Conservation (phyloP, 2,797 vertebrate species). For the Tokudaia tokunoshimensis region DNA sequence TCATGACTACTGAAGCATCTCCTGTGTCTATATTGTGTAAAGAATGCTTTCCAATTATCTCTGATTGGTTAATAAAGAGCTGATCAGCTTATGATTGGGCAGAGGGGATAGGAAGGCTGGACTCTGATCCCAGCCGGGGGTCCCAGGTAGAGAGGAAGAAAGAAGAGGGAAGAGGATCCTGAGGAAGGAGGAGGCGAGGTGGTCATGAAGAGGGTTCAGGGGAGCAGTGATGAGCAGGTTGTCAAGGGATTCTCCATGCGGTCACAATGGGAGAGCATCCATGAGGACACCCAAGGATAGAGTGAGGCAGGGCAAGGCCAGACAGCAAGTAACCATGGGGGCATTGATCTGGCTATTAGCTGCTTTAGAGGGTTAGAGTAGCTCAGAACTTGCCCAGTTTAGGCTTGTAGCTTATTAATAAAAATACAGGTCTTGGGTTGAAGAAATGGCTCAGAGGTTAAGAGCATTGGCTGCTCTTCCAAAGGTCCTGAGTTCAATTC, state of each 20-base stretch:
- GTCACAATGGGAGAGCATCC: too few relatives aligned
- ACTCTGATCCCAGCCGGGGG: neutral
- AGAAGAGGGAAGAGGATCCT: too few relatives aligned
- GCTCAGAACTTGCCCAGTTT: neutral
- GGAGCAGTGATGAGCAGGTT: too few relatives aligned
- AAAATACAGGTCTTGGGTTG: neutral
- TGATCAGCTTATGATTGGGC: neutral
- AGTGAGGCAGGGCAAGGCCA: too few relatives aligned
- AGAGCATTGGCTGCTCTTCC: neutral
- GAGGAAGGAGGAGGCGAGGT: too few relatives aligned
- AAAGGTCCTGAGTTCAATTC: neutral
- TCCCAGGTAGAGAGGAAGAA: neutral
- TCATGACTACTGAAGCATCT: neutral
- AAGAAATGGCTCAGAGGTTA: neutral
- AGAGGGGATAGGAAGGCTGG: neutral
- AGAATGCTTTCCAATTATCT: neutral
- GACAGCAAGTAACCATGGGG: too few relatives aligned
- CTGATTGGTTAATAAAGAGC: neutral
- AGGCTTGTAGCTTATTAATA: neutral
- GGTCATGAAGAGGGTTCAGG: too few relatives aligned
- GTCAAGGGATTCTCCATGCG: too few relatives aligned
- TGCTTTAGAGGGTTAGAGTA: neutral
- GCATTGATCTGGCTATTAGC: too few relatives aligned
- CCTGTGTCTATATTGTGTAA: neutral
- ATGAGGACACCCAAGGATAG: too few relatives aligned